phyloP scores from a whole-genome alignment of 2,113 vertebrate genomes.

The Gopherus evgoodei region DNA sequence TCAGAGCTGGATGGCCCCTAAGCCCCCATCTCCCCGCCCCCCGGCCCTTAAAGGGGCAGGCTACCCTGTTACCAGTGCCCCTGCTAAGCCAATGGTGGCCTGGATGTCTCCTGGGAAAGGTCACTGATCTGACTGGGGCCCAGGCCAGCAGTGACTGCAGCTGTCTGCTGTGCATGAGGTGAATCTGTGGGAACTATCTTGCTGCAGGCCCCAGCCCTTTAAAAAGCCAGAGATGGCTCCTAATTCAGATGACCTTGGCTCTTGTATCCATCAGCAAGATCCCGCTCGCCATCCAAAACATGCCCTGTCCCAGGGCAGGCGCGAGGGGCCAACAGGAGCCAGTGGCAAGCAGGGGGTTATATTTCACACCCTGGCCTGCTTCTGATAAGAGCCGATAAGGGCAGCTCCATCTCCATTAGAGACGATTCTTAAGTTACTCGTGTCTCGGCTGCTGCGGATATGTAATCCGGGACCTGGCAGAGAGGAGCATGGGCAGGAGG shows the following conservation, averaged over 20 bases:
- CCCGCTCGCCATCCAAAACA: neutral
- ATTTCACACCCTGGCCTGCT: conserved; percentile 39
- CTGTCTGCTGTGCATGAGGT: fast-evolving
- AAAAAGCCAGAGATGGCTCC: conserved; percentile 62
- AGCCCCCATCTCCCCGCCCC: too few relatives aligned
- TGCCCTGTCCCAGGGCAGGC: neutral
- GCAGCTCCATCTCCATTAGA: conserved; percentile 49
- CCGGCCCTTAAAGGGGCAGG: neutral
- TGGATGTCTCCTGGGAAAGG: conserved; percentile 17
- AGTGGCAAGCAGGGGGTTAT: conserved; percentile 42
- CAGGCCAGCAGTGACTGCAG: conserved; percentile 23
- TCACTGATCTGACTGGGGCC: neutral
- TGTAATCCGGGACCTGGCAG: conserved; percentile 32
- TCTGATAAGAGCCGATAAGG: conserved; percentile 40
- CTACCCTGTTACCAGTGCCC: neutral
- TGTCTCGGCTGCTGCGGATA: conserved; percentile 29
- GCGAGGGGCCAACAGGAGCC: neutral
- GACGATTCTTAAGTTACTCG: conserved; percentile 66
- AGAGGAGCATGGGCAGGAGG: conserved; percentile 51
- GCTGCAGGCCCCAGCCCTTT: conserved; percentile 15
- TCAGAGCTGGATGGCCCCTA: neutral
- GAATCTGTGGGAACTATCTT: conserved; percentile 38
- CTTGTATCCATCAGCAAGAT: conserved; percentile 55
- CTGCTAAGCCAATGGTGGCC: neutral
- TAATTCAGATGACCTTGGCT: conserved; percentile 58